Percentiles rank a stretch among this genome's conserved stretches.
phyloP scores from a whole-genome alignment of 2,888 invertebrate species.

The Plusia festucae region DNA sequence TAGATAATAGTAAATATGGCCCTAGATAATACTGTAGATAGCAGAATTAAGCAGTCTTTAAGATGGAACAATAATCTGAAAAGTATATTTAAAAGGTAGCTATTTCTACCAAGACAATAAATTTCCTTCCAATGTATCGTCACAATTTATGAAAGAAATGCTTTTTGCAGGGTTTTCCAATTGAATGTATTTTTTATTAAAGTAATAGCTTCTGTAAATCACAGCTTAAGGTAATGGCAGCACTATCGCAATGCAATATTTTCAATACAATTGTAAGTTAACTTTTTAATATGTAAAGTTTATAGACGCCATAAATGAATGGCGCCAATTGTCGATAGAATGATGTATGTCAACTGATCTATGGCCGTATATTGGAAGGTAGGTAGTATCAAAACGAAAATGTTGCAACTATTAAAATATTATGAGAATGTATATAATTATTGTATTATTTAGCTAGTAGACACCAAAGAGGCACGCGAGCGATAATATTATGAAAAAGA shows the following conservation, averaged over 20 bases:
- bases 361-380: slow-evolving; percentile 24
- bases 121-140: slow-evolving; percentile 31
- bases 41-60: background rate
- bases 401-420: slow-evolving; percentile 60
- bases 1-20: background rate
- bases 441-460: slow-evolving; percentile 84
- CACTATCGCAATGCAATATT: background rate
- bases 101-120: background rate
- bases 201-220: too few species aligned
- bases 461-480: slow-evolving; percentile 87
- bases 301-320: too few species aligned
- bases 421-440: slow-evolving; percentile 65
- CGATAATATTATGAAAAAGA: slow-evolving; percentile 68
- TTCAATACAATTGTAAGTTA: too few species aligned
- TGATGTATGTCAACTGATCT: background rate
- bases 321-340: too few species aligned
- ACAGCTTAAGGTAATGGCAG: background rate
- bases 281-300: too few species aligned
- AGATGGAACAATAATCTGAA: slow-evolving; percentile 9
- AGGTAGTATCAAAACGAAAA: slow-evolving; percentile 50
- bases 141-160: background rate
- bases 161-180: background rate
- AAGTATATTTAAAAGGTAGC: background rate
- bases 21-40: slow-evolving; percentile 4
- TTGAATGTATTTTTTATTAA: background rate